Base-by-base conservation (phyloP, 2,113 vertebrate species). In the Neolamprologus ventralis region DNA sequence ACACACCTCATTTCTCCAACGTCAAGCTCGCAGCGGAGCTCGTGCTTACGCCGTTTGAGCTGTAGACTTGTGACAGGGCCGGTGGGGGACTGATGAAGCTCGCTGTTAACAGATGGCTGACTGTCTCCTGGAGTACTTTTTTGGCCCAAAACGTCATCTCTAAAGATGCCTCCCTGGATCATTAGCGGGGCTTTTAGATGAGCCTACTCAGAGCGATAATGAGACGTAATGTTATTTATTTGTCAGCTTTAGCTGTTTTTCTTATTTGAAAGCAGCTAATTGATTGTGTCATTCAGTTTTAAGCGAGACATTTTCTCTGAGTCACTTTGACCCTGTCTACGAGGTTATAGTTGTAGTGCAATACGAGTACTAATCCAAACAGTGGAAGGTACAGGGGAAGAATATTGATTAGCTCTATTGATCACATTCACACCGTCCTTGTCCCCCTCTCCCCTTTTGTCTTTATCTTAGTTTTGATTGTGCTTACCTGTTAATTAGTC, bases 381-480 rank as follows among this genome's bases (percentile, higher is more conserved):
- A 79, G 60, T 65, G 81, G 60, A 89, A 87, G 49, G 57, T 83
- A 81, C 80, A 83, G 79, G 88, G 87, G 75, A 51, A 78, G 81
- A 91, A 81, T 94, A 94, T 94, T 88, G 93, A 95, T 92, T 23
- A 60, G 75, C n/a, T 4, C 80, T 87, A 93, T 94, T 40, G 91
- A 95, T 93, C 86, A 75, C 71, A 12, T 45, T 63, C 80, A 14
- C 82, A 11, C 79, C 55, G 81, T 85, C 86, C 88, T 91, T 88
- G 73, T 75, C 81, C 19, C 60, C 7, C 2, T 0, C 68, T 47
- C 23, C 79, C 17, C 28, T 26, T 33, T 82, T 58, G 13, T 87
- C 82, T 91, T 89, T 86, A 79, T 63, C 83, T 95, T 54, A 88
- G 63, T 87, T 89, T 85, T 86, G 40, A 49, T 23, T 53, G 28